Conservation (phyloP, 2,797 vertebrate species). For the Macroramphosus scolopax region DNA sequence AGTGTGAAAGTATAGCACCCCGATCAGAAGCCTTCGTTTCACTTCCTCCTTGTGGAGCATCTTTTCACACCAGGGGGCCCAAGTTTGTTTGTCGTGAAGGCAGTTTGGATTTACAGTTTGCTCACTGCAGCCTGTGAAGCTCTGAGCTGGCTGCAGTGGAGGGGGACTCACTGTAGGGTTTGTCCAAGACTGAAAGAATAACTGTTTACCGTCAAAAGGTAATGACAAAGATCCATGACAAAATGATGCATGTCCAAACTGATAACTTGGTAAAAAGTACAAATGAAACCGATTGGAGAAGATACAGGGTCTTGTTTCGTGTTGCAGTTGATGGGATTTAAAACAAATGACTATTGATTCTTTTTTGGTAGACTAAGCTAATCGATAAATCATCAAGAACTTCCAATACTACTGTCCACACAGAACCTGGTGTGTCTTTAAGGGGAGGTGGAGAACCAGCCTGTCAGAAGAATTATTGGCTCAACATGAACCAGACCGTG, state of each 20-base stretch:
- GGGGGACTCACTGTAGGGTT: too few species aligned
- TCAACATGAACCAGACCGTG: slow-evolving; percentile 35
- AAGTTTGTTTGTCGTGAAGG: slow-evolving; percentile 17
- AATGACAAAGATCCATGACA: too few species aligned
- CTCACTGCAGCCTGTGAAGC: slow-evolving; percentile 23
- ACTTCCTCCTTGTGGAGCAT: slow-evolving; percentile 8
- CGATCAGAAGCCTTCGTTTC: slow-evolving; percentile 9
- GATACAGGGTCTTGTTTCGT: too few species aligned
- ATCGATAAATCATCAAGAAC: background rate
- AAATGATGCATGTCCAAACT: too few species aligned
- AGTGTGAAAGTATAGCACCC: slow-evolving; percentile 55
- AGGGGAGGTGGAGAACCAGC: slow-evolving; percentile 1
- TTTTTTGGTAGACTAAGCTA: background rate
- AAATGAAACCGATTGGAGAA: too few species aligned
- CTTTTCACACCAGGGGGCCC: slow-evolving; percentile 1
- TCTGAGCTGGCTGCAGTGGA: too few species aligned
- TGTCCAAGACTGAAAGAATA: too few species aligned
- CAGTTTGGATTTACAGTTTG: slow-evolving; percentile 35
- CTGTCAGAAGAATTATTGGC: slow-evolving; percentile 24
- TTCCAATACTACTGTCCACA: slow-evolving; percentile 4
- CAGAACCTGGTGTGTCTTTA: background rate
- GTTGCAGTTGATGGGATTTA: too few species aligned
- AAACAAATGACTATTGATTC: too few species aligned
- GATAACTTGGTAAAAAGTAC: too few species aligned
- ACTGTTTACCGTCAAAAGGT: too few species aligned